Percentiles rank a stretch among this genome's conserved stretches.
phyloP scores from a whole-genome alignment of 2,113 vertebrate genomes.

The Oncorhynchus clarkii region DNA sequence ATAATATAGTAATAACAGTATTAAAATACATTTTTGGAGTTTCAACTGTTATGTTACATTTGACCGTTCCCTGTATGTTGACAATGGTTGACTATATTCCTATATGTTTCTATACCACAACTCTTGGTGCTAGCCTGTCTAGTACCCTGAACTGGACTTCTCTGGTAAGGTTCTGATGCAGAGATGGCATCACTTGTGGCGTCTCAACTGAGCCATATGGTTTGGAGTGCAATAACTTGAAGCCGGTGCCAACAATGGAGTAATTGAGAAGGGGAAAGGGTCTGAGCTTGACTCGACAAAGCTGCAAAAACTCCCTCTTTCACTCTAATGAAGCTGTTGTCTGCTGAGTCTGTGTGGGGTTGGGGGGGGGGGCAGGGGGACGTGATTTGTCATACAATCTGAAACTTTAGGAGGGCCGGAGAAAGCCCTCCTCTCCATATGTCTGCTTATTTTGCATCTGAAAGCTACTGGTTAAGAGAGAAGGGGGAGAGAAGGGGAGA shows the following conservation, averaged over 20 bases:
- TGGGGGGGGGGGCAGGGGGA: constrained; percentile 50
- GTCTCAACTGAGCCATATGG: constrained; percentile 61
- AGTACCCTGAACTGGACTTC: not conserved
- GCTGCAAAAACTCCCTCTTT: constrained; percentile 74
- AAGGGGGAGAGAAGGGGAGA: not conserved
- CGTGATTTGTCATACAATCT: constrained; percentile 82
- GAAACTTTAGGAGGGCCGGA: constrained; percentile 77
- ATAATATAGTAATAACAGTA: not conserved
- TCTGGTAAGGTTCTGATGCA: constrained; percentile 5
- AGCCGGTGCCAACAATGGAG: constrained; percentile 69
- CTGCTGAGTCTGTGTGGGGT: constrained; percentile 47
- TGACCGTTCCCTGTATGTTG: not conserved
- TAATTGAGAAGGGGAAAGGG: constrained; percentile 68
- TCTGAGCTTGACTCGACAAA: constrained; percentile 75
- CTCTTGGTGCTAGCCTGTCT: not conserved
- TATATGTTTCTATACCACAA: not conserved
- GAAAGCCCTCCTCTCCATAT: constrained; percentile 81
- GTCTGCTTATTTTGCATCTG: constrained; percentile 79
- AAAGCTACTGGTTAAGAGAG: constrained; percentile 64
- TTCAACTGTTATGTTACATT: not conserved
- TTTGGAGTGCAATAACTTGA: constrained; percentile 75
- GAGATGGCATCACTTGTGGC: constrained; percentile 35
- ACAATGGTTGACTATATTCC: too few relatives aligned
- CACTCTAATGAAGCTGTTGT: constrained; percentile 81
- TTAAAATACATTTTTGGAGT: not conserved